Evolutionary conservation across 2,113 vertebrate genomes (phyloP).

Genomic region (Pavo muticus): DNA sequence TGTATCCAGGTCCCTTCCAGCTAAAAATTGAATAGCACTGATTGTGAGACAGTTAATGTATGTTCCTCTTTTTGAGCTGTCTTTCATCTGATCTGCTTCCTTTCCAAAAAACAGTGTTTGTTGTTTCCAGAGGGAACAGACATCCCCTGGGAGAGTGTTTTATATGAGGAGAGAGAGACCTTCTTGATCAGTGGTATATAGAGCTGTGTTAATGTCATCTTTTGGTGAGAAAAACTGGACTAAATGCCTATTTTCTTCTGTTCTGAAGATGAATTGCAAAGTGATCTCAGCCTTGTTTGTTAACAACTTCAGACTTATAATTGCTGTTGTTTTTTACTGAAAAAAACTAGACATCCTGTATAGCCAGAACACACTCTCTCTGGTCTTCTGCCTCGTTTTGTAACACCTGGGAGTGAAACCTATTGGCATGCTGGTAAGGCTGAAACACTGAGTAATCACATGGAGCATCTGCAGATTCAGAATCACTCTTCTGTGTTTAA

Average conservation of each 20-base stretch:
- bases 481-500: not conserved
- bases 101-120: not conserved
- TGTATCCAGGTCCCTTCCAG: not conserved
- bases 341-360: not conserved
- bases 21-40: not conserved
- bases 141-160: not conserved
- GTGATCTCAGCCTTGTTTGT: not conserved
- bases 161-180: too few relatives aligned
- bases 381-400: not conserved
- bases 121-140: not conserved
- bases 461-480: not conserved
- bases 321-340: not conserved
- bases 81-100: not conserved
- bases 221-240: not conserved
- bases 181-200: rapidly evolving
- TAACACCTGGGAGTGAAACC: not conserved
- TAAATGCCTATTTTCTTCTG: not conserved
- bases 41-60: not conserved
- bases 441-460: not conserved
- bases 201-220: not conserved
- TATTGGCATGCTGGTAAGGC: not conserved
- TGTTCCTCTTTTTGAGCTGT: not conserved
- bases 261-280: not conserved
- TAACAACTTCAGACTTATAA: not conserved
- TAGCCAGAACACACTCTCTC: not conserved